Base-by-base conservation (phyloP, 64 coral and sea anemone genomes). In the Actinia equina region DNA sequence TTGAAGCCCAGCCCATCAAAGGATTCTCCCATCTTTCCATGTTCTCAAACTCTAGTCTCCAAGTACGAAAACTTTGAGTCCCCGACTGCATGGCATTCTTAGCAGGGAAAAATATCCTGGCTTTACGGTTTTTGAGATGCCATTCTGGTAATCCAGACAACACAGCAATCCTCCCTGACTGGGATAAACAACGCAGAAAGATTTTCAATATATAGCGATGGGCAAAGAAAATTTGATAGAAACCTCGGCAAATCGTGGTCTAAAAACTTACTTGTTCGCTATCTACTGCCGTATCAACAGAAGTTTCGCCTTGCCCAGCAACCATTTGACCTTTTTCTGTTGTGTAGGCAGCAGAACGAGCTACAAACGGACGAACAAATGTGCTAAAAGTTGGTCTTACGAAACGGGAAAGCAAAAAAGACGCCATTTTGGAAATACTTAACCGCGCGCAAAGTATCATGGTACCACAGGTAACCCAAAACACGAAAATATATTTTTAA, bases 1-100 rank as follows among this genome's bases (percentile, higher is more conserved):
- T 99, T 88, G 96, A 99, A 4, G 93, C 93, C 96, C 96, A 99
- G 14, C 96, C 96, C 93, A 99, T 99, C 19, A 99, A 92, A 81
- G 96, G 96, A 76, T 99, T 99, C 56, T 99, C 96, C 96, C 96
- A 99, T 83, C 96, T 82, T 63, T 99, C 96, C 77, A 90, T 84
- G 1, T 93, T 99, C 61, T 99, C 90, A 92, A 99, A 99, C 63
- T 89, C 89, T 17, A 99, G 20, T 43, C 61, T 55, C 96, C 96
- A 99, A 58, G 89, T 82, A 63, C 79, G 89, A 41, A 92, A 94
- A 62, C 94, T 99, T 59, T 86, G 93, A 41, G 93, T 87, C 57
- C 96, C 96, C 37, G 96, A 99, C 88, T 99, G 96, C 93, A 93
- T 99, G 11, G 96, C 97, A 88, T 92, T 99, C 59, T 82, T 77